Evolutionary conservation across 2,113 vertebrate genomes (phyloP).

Genomic region (Rynchops niger): DNA sequence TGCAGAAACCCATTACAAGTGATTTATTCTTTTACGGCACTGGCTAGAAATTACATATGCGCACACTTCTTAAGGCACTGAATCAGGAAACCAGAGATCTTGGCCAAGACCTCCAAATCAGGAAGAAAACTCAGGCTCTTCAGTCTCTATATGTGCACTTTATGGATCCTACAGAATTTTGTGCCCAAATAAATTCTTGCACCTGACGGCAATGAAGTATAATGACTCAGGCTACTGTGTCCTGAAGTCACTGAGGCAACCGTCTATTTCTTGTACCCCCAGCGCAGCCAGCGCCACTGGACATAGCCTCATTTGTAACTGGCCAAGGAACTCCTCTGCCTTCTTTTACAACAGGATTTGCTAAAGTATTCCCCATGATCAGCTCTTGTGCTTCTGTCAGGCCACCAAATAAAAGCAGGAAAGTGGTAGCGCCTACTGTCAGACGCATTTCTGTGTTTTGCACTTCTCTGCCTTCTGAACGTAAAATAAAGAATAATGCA

Average conservation of each 20-base stretch:
- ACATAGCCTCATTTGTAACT: accelerated
- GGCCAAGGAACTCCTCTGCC: not conserved
- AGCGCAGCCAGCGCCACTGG: not conserved
- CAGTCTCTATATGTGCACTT: not conserved
- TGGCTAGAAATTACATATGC: not conserved
- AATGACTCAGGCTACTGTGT: not conserved
- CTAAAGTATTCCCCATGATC: not conserved
- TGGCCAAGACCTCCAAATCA: not conserved
- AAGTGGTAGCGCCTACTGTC: not conserved
- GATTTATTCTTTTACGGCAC: not conserved
- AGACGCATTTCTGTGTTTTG: not conserved
- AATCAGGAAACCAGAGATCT: not conserved
- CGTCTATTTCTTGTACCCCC: not conserved
- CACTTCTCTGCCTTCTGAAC: not conserved
- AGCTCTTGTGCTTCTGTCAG: not conserved
- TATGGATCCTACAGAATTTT: not conserved
- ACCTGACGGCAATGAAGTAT: not conserved
- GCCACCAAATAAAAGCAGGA: not conserved
- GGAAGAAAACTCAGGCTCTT: not conserved
- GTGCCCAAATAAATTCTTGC: not conserved
- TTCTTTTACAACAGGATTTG: not conserved
- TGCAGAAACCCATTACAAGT: not conserved
- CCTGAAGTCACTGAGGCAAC: not conserved
- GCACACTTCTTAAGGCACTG: not conserved
- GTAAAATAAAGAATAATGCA: not conserved